Percentiles rank a stretch among this genome's conserved stretches.
These are phyloP conservation scores for Orchesella cincta DNA, from an alignment of 1,140 invertebrate genomes.

Conservation along the genomic window DNA sequence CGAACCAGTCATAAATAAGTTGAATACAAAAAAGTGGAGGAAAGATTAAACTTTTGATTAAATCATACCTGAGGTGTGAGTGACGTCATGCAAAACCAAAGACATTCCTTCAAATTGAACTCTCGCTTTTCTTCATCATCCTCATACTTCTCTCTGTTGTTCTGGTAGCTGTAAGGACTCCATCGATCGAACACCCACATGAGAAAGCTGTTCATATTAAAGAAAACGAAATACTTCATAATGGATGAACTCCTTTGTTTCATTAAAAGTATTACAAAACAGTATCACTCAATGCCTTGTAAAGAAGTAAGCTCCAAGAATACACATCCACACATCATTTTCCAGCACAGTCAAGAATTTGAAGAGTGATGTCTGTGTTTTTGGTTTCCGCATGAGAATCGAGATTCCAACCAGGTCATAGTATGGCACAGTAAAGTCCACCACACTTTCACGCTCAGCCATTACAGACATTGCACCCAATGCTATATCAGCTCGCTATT, in stretches of 20 bases:
- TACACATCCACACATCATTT: slow-evolving; percentile 93
- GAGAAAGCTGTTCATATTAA: slow-evolving; percentile 68
- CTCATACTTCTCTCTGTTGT: slow-evolving; percentile 89
- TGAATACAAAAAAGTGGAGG: too few relatives aligned
- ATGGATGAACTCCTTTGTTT: not conserved
- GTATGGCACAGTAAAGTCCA: slow-evolving; percentile 93
- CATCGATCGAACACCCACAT: slow-evolving; percentile 95
- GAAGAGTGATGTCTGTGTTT: slow-evolving; percentile 82
- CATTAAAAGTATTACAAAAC: not conserved
- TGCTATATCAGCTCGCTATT: slow-evolving; percentile 79
- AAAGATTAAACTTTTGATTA: not conserved
- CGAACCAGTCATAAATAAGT: slow-evolving; percentile 29
- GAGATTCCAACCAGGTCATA: slow-evolving; percentile 93
- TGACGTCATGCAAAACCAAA: slow-evolving; percentile 99
- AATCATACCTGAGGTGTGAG: slow-evolving; percentile 78
- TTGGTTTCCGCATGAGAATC: slow-evolving; percentile 83
- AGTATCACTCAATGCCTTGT: slow-evolving; percentile 67
- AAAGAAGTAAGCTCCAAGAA: slow-evolving; percentile 91
- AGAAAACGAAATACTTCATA: not conserved
- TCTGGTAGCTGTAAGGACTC: slow-evolving; percentile 94
- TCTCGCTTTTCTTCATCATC: slow-evolving; percentile 92
- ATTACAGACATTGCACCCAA: slow-evolving; percentile 85
- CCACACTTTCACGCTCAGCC: slow-evolving; percentile 90
- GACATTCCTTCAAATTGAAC: slow-evolving; percentile 92
- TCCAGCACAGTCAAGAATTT: slow-evolving; percentile 96